phyloP scores from a whole-genome alignment of 2,888 invertebrate species.

The Cerastis rubricosa region DNA sequence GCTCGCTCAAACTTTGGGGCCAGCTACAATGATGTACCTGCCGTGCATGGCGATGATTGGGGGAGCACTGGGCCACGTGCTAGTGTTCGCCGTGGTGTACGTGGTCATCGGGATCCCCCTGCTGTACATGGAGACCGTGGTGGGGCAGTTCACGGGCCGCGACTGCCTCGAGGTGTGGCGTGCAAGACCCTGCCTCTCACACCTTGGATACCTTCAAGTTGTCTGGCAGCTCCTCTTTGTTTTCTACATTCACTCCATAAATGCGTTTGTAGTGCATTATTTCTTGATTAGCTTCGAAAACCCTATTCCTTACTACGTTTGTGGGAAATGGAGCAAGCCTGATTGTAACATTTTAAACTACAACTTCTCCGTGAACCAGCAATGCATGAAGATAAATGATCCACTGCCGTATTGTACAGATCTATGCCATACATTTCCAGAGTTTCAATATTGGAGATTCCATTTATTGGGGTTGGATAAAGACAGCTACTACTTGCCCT shows the following conservation, averaged over 20 bases:
- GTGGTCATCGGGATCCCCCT: conserved; percentile 81
- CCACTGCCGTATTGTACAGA: conserved; percentile 71
- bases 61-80: conserved; percentile 76
- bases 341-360: conserved; percentile 75
- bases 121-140: conserved; percentile 83
- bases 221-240: conserved; percentile 76
- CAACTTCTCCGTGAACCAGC: conserved; percentile 81
- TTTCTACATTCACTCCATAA: conserved; percentile 75
- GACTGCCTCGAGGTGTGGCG: conserved; percentile 84
- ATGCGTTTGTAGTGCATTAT: conserved; percentile 81
- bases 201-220: conserved; percentile 80
- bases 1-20: conserved; percentile 75
- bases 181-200: conserved; percentile 78
- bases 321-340: conserved; percentile 77
- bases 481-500: conserved; percentile 72
- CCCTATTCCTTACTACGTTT: conserved; percentile 80
- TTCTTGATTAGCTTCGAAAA: conserved; percentile 84
- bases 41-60: conserved; percentile 71
- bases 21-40: conserved; percentile 70
- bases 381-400: conserved; percentile 74
- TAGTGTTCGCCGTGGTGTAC: conserved; percentile 69
- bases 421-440: conserved; percentile 79
- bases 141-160: conserved; percentile 84
- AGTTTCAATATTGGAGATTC: conserved; percentile 82
- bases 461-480: conserved; percentile 64